Evolutionary conservation across 1,140 invertebrate genomes (phyloP).

Genomic region (Drosophila kohkoa): DNA sequence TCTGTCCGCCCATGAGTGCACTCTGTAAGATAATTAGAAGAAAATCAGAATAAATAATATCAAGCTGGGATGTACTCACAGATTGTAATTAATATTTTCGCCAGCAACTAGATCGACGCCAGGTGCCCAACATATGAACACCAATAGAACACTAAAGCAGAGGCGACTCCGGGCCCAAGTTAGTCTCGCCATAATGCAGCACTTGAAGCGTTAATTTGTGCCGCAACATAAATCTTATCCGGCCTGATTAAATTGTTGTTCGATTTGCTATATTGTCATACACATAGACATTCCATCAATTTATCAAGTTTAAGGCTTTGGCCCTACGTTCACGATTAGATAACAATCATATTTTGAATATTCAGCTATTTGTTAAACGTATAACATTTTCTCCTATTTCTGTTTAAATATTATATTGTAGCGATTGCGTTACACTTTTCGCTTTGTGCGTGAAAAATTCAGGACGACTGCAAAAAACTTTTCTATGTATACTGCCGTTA

Average conservation of each 20-base stretch:
- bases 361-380: constrained; percentile 12
- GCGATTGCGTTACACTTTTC: constrained; percentile 28
- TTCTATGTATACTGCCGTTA: constrained; percentile 76
- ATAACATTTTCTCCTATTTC: constrained; percentile 23
- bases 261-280: constrained; percentile 43
- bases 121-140: constrained; percentile 60
- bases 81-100: constrained; percentile 83
- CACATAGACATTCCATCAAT: constrained; percentile 9
- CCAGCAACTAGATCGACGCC: constrained; percentile 59
- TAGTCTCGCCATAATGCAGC: constrained; percentile 39
- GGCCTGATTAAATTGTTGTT: constrained; percentile 51
- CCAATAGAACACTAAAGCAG: constrained; percentile 61
- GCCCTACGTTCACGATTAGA: constrained; percentile 1
- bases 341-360: constrained; percentile 7
- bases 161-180: constrained; percentile 66
- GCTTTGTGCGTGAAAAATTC: constrained; percentile 44
- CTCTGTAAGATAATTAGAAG: constrained; percentile 84
- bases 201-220: constrained; percentile 39
- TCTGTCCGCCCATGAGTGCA: constrained; percentile 90
- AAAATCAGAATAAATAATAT: constrained; percentile 5
- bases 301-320: neutral
- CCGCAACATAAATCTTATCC: constrained; percentile 69
- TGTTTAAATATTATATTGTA: neutral
- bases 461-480: constrained; percentile 65
- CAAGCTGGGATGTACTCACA: constrained; percentile 57